Base-by-base conservation (phyloP, 2,797 vertebrate genomes). In the Alosa sapidissima region DNA sequence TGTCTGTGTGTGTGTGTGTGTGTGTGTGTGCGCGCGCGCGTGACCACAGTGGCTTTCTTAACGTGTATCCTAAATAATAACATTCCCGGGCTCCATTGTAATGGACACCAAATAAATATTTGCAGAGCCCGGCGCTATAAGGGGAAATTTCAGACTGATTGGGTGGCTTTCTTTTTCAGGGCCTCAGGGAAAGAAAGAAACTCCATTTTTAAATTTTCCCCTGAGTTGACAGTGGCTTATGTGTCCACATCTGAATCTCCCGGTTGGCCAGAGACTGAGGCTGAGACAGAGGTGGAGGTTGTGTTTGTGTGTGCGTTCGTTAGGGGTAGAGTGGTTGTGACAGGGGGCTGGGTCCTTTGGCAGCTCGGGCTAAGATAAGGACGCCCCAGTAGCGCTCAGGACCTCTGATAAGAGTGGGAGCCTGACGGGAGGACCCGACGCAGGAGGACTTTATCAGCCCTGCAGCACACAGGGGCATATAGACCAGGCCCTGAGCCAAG, bases 361-460 rank as follows among this genome's bases (percentile, higher is more conserved):
- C 91, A 85, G 88, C 90, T 87, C 89, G 88, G 82, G 90, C 83
- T 7, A 88, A 68, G 95, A 96, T 96, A 96, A 96, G 93, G 85
- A 92, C 89, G 92, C 92, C 93, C 92, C 93, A 88, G 83, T 84
- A 82, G 92, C 91, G 93, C 89, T 89, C 91, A 92, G 91, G 91
- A 49, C 90, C 88, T 16, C 51, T 91, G 95, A 96, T 96, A 96
- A 95, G 81, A 87, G 87, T 86, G 85, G 68, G 3, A 83, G 92
- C 89, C 92, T 93, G 92, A 92, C 87, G 90, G 54, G 87, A 75
- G 3, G 84, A 92, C 89, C 93, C 93, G 92, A 92, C 88, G 89
- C 54, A 88, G 90, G 92, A 95, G 89, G 90, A 91, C 94, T 95
- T 96, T 95, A 96, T 96, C 95, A 88, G 87, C 49, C 88, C 86